These are phyloP conservation scores for Phrynocephalus versicolor DNA, from an alignment of 2,113 vertebrate genomes.

Conservation along the genomic window DNA sequence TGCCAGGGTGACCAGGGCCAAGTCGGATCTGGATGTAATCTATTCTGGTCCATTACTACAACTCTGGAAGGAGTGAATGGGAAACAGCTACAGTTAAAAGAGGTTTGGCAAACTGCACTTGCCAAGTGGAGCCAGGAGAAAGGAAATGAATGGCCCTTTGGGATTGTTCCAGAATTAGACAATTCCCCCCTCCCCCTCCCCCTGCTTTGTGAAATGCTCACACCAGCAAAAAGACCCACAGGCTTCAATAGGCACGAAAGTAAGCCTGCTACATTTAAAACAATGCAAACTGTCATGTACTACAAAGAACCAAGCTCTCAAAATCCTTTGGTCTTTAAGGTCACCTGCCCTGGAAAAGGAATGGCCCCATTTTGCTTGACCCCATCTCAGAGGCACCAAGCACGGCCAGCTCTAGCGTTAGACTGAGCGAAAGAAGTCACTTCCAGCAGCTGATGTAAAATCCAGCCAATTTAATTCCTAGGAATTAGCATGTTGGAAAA, in stretches of 20 bases:
- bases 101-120: conserved; percentile 17
- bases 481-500: too few relatives aligned
- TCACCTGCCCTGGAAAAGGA: neutral
- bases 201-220: neutral
- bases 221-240: neutral
- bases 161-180: conserved; percentile 8
- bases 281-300: neutral
- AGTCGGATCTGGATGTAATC: conserved; percentile 22
- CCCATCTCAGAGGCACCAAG: neutral
- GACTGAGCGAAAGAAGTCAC: rapidly evolving
- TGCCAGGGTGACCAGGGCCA: conserved; percentile 17
- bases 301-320: neutral
- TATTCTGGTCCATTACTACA: conserved; percentile 33
- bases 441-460: too few relatives aligned
- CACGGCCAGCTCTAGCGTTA: neutral
- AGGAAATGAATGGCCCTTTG: conserved; percentile 29
- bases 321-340: neutral
- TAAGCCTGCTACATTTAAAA: neutral
- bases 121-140: conserved; percentile 18
- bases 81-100: conserved; percentile 14
- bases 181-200: neutral
- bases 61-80: conserved; percentile 4
- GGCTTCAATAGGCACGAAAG: neutral
- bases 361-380: neutral
- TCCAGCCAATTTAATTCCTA: neutral